These are phyloP conservation scores for Peromyscus attwateri DNA, from an alignment of 2,797 vertebrate species.

Conservation along the genomic window DNA sequence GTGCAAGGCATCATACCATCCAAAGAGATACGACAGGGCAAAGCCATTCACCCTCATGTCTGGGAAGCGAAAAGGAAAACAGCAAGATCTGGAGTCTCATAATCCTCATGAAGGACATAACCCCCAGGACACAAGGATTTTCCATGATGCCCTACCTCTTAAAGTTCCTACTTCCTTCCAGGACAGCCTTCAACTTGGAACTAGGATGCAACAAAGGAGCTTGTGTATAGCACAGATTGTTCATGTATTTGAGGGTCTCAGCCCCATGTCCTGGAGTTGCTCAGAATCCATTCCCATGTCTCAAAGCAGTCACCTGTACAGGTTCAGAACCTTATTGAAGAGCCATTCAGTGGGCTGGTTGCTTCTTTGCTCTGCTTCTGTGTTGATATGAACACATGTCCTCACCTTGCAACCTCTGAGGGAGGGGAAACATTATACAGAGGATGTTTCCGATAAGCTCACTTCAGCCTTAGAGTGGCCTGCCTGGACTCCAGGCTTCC, in stretches of 20 bases:
- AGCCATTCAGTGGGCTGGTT: neutral
- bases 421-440: neutral
- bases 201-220: neutral
- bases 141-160: neutral
- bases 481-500: fast-evolving
- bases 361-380: neutral
- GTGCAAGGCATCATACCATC: neutral
- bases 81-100: neutral
- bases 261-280: neutral
- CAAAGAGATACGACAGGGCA: neutral
- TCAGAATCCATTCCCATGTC: neutral
- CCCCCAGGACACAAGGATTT: neutral
- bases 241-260: neutral
- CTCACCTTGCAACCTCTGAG: neutral
- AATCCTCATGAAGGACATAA: neutral
- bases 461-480: neutral
- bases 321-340: neutral
- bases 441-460: neutral
- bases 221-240: neutral
- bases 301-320: neutral
- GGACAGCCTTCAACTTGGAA: neutral
- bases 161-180: neutral
- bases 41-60: too few relatives aligned
- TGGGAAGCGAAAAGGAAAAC: neutral
- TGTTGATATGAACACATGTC: neutral